Evolutionary conservation across 92 coral and sea anemone species (phyloP).

Genomic region (Epizoanthus rinbou): DNA sequence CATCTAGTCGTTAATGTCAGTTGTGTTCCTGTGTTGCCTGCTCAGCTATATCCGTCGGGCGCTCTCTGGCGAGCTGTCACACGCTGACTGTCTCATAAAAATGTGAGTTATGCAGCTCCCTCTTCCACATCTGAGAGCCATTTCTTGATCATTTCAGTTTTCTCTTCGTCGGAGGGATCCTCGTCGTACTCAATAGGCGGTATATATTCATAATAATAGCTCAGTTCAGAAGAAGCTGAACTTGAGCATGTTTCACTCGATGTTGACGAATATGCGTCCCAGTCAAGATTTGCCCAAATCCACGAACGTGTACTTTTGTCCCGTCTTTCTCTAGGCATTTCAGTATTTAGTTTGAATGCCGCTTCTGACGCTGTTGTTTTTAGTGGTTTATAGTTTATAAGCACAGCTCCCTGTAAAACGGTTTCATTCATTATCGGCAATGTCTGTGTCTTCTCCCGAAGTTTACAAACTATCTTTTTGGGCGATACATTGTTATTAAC

Average conservation of each 20-base stretch:
- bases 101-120: no score
- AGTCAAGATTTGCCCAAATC: slow-evolving; percentile 29
- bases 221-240: slow-evolving; percentile 8
- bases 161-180: slow-evolving; percentile 16
- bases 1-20: no score
- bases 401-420: slow-evolving; percentile 1
- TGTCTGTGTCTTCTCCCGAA: not conserved
- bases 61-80: no score
- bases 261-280: not conserved
- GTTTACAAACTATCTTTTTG: not conserved
- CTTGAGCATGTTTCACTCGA: not conserved
- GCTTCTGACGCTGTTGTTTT: not conserved
- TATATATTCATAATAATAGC: not conserved
- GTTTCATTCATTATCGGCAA: not conserved
- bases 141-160: slow-evolving; percentile 29
- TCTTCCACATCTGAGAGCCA: slow-evolving; percentile 5
- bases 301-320: slow-evolving; percentile 18
- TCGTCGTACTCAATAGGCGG: slow-evolving; percentile 25
- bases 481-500: not conserved
- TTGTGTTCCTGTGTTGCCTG: no score
- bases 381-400: not conserved
- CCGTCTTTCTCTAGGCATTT: not conserved
- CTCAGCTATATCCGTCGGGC: no score
- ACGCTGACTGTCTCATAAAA: no score
- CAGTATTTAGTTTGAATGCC: not conserved